phyloP scores from a whole-genome alignment of 2,113 vertebrate species.

The Myrmecobius fasciatus region DNA sequence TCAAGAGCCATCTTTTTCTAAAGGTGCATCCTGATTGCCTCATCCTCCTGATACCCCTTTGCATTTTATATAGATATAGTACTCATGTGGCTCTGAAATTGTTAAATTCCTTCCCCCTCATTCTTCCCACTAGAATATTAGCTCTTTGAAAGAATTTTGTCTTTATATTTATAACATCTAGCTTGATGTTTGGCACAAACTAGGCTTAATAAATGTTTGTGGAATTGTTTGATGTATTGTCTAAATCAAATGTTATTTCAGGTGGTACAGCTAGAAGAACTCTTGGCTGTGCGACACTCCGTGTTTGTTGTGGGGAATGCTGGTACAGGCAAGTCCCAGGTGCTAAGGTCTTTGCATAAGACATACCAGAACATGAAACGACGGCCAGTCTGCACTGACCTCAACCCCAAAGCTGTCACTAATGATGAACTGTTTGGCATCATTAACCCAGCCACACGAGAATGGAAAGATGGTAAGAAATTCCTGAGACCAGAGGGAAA shows the following conservation, averaged over 20 bases:
- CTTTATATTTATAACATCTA: not conserved
- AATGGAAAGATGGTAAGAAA: conserved; percentile 96
- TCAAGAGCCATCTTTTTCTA: not conserved
- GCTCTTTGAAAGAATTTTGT: rapidly evolving
- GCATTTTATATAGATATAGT: not conserved
- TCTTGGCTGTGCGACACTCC: conserved; percentile 93
- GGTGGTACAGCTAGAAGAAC: conserved; percentile 97
- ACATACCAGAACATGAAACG: conserved; percentile 94
- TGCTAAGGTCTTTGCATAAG: conserved; percentile 91
- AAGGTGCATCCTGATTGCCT: not conserved
- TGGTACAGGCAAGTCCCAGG: conserved; percentile 95
- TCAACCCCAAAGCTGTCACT: conserved; percentile 94
- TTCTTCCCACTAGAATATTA: not conserved
- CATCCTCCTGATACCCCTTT: not conserved
- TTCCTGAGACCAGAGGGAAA: not conserved
- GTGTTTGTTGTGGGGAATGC: conserved; percentile 96
- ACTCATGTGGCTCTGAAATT: not conserved
- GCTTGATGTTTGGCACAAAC: not conserved
- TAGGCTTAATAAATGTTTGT: not conserved
- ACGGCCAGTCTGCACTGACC: conserved; percentile 93
- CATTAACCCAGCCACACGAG: conserved; percentile 92
- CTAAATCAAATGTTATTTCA: conserved; percentile 63
- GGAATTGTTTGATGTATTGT: not conserved
- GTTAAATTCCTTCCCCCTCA: not conserved
- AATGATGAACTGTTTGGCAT: conserved; percentile 92